Evolutionary conservation across 2,113 vertebrate genomes (phyloP), one percentile per base, ranked within the genome.

Genomic region (Xyrauchen texanus): DNA sequence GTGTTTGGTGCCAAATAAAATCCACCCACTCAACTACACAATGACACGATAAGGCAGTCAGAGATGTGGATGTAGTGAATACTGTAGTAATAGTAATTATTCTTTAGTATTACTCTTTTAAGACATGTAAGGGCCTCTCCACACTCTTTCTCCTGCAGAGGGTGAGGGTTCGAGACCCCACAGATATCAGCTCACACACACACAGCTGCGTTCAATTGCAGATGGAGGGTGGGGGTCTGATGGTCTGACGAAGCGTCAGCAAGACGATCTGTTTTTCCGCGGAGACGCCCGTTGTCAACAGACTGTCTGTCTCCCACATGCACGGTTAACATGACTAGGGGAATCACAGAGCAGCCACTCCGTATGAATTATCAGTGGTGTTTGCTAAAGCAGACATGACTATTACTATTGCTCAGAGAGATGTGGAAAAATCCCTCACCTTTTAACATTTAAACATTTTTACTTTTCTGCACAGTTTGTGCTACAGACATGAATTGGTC

Each of bases 161-260:
- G 1, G 21, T 34, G 21, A 34, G 21, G 21, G 21, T 34, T 34
- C 21, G 21, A 74, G 84, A 85, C 88, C 87, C 88, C 86, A 85
- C 88, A 90, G 84, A 79, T 65, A 68, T 44, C 83, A 85, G 88
- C 21, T 34, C 21, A 34, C 21, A 34, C 63, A 12, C 16, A 57
- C 63, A 86, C 88, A 91, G 88, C 83, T 88, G 88, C 78, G 81
- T 85, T 86, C 82, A 70, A 60, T 83, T 58, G 76, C 67, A 52
- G 49, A 80, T 79, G 85, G 76, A 82, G 83, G 84, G 84, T 78
- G 83, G 69, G 42, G 49, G 63, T 58, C 21, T 6, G 34, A 46
- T 21, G 21, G 21, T 34, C 21, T 34, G 21, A 34, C 69, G 60
- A 74, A 78, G 68, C 53, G 52, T 78, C 57, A 72, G 60, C 13